These are phyloP conservation scores for Grus americana DNA, from an alignment of 2,113 vertebrate species.

Conservation along the genomic window DNA sequence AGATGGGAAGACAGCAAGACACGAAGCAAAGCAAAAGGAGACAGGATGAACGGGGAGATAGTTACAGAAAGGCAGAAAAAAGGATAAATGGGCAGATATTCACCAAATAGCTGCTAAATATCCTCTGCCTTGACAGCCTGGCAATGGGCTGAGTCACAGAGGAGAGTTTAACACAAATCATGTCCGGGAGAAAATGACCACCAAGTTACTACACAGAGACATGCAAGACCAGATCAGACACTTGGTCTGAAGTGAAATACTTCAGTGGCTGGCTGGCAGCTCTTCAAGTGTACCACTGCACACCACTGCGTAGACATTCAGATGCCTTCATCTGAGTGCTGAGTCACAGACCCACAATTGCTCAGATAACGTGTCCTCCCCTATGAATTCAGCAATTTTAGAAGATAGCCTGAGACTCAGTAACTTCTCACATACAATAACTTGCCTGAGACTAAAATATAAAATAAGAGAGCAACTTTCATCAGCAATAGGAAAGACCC, in stretches of 20 bases:
- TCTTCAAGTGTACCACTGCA: not conserved
- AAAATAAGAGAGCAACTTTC: not conserved
- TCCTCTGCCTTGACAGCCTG: not conserved
- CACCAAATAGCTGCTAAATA: not conserved
- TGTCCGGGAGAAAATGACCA: not conserved
- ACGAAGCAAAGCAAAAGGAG: not conserved
- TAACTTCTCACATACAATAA: conserved; percentile 36
- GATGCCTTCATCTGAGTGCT: not conserved
- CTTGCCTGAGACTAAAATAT: conserved; percentile 43
- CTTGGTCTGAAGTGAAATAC: not conserved
- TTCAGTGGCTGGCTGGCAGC: not conserved
- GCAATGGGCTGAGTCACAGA: not conserved
- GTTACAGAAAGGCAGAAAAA: not conserved
- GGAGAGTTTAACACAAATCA: not conserved
- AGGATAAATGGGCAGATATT: not conserved
- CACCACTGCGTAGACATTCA: not conserved
- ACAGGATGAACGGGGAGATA: not conserved
- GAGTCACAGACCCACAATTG: not conserved
- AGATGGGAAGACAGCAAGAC: not conserved
- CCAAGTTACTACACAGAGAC: not conserved
- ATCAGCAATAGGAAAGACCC: not conserved
- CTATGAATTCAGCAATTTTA: not conserved
- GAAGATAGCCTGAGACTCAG: conserved; percentile 19
- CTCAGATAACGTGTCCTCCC: not conserved
- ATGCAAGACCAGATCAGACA: not conserved